Percentiles rank a stretch among this genome's conserved stretches.
These are phyloP conservation scores for Cyprinus carpio DNA, from an alignment of 2,113 vertebrate genomes.

Conservation along the genomic window DNA sequence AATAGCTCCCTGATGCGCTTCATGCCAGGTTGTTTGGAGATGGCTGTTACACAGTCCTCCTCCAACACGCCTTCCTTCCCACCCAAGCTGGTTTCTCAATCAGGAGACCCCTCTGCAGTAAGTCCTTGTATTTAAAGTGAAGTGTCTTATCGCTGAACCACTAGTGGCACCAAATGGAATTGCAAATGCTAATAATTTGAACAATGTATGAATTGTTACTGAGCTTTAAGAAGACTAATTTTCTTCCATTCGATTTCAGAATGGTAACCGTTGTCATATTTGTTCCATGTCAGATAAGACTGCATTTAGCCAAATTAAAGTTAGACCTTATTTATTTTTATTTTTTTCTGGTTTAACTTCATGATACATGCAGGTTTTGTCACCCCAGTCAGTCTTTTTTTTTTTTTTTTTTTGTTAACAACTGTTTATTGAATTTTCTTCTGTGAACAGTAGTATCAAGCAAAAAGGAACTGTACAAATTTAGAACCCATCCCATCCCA, in stretches of 20 bases:
- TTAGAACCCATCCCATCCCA: too few relatives aligned
- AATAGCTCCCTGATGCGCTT: constrained; percentile 46
- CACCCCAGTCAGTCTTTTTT: background rate
- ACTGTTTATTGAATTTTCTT: too few relatives aligned
- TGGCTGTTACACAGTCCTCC: constrained; percentile 26
- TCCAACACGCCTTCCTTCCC: background rate
- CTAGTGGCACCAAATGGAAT: background rate
- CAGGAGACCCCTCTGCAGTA: background rate
- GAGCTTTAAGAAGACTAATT: background rate
- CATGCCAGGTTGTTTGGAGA: constrained; percentile 26
- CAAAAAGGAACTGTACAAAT: too few relatives aligned
- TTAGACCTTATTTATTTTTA: background rate
- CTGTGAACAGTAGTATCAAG: too few relatives aligned
- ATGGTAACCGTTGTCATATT: background rate
- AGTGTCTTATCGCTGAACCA: background rate
- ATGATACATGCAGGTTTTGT: background rate
- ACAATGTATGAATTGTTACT: background rate
- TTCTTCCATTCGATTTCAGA: background rate
- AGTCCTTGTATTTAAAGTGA: background rate
- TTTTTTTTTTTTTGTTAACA: too few relatives aligned
- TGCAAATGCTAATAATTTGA: background rate
- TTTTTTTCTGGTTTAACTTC: background rate
- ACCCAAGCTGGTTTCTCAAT: background rate
- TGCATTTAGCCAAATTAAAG: background rate
- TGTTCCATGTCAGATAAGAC: background rate